Evolutionary conservation across 2,797 vertebrate genomes (phyloP).

Genomic region (Acanthopagrus latus): DNA sequence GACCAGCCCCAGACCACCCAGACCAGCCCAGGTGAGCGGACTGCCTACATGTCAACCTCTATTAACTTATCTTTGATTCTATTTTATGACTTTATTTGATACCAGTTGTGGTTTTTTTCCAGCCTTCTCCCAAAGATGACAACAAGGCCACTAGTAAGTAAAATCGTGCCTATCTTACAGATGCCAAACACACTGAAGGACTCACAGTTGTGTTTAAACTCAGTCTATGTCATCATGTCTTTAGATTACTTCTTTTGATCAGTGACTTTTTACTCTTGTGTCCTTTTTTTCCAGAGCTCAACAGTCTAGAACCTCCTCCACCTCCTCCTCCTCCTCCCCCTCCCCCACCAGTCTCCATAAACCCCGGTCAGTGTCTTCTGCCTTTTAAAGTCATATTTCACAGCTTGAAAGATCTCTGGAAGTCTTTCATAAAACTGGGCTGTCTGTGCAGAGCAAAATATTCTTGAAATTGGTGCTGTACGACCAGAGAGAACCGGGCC

Average conservation of each 20-base stretch:
- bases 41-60: constrained; percentile 4
- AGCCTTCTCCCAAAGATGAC: constrained; percentile 94
- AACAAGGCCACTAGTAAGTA: constrained; percentile 86
- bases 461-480: no score
- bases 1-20: constrained; percentile 89
- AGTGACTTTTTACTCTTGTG: background rate
- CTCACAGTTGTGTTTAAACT: background rate
- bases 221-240: background rate
- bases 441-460: no score
- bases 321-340: constrained; percentile 88
- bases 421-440: no score
- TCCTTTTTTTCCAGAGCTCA: constrained; percentile 81
- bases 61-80: background rate
- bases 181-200: background rate
- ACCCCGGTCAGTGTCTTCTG: constrained; percentile 84
- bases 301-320: constrained; percentile 86
- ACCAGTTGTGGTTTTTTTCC: constrained; percentile 25
- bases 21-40: constrained; percentile 87
- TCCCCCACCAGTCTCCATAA: constrained; percentile 88
- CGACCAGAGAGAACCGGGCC: no score
- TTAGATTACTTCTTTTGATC: constrained; percentile 41
- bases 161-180: background rate
- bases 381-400: background rate
- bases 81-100: background rate
- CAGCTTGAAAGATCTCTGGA: no score